Evolutionary conservation across 2,113 vertebrate species (phyloP).

Genomic region (Heterocephalus glaber): DNA sequence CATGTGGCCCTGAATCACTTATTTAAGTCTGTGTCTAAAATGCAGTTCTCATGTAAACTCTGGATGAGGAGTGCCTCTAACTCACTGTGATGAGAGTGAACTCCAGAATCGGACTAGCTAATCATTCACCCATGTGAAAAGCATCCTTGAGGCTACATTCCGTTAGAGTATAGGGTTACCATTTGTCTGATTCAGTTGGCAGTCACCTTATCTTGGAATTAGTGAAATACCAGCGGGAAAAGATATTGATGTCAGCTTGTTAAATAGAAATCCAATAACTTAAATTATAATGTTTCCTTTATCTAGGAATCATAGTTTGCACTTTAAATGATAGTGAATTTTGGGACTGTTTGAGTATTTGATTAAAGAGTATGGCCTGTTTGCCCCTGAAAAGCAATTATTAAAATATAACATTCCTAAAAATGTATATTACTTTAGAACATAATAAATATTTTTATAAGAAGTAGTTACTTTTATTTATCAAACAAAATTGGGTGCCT

Average conservation of each 20-base stretch:
- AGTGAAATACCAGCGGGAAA: background rate
- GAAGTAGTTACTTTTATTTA: background rate
- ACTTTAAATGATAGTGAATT: background rate
- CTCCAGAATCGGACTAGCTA: background rate
- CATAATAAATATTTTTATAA: background rate
- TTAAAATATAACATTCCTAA: background rate
- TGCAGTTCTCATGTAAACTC: background rate
- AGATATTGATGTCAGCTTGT: background rate
- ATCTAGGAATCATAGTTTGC: background rate
- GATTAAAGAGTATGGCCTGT: background rate
- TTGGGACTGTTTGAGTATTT: background rate
- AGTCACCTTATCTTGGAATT: background rate
- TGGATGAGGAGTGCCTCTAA: background rate
- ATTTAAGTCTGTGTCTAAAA: background rate
- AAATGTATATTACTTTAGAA: background rate
- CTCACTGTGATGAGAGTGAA: background rate
- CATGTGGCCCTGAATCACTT: background rate
- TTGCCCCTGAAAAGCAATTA: background rate
- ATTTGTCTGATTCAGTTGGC: background rate
- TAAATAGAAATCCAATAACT: background rate
- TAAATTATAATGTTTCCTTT: background rate
- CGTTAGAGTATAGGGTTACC: background rate
- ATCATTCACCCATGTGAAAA: background rate
- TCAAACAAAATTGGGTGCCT: background rate
- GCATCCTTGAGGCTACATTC: background rate